These are phyloP conservation scores for Polypedilum pembai DNA, from an alignment of 1,140 invertebrate genomes.

Conservation along the genomic window DNA sequence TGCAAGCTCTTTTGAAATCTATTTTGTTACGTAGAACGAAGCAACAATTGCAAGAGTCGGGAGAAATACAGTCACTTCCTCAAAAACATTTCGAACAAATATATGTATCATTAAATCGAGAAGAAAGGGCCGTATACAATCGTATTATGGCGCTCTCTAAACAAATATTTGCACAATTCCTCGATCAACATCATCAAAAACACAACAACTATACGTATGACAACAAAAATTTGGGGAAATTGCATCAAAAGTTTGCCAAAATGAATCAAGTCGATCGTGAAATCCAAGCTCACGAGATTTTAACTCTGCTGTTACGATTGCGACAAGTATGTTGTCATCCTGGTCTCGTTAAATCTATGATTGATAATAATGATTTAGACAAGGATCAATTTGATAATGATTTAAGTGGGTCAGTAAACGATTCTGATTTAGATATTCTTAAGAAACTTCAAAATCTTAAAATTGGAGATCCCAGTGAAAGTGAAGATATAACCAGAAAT, in stretches of 20 bases:
- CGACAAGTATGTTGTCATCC: slow-evolving; percentile 86
- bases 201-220: slow-evolving; percentile 43
- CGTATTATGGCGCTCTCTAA: slow-evolving; percentile 65
- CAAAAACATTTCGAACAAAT: slow-evolving; percentile 52
- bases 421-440: slow-evolving; percentile 51
- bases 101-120: slow-evolving; percentile 53
- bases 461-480: slow-evolving; percentile 44
- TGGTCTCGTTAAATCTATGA: slow-evolving; percentile 54
- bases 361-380: neutral
- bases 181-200: slow-evolving; percentile 64
- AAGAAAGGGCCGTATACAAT: slow-evolving; percentile 71
- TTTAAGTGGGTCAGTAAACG: slow-evolving; percentile 33
- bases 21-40: slow-evolving; percentile 81
- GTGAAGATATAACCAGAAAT: slow-evolving; percentile 46
- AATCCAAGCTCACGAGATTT: slow-evolving; percentile 65
- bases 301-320: slow-evolving; percentile 73
- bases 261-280: slow-evolving; percentile 50
- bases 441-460: slow-evolving; percentile 52
- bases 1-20: slow-evolving; percentile 70
- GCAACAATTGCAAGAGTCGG: slow-evolving; percentile 56
- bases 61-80: slow-evolving; percentile 55
- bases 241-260: slow-evolving; percentile 54
- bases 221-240: slow-evolving; percentile 40
- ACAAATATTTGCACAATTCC: slow-evolving; percentile 65
- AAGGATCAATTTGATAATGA: slow-evolving; percentile 9